A percentile compares a stretch with the other conserved stretches of the same genome.
phyloP scores from a whole-genome alignment of 2,797 vertebrate species.

The Otus scops region DNA sequence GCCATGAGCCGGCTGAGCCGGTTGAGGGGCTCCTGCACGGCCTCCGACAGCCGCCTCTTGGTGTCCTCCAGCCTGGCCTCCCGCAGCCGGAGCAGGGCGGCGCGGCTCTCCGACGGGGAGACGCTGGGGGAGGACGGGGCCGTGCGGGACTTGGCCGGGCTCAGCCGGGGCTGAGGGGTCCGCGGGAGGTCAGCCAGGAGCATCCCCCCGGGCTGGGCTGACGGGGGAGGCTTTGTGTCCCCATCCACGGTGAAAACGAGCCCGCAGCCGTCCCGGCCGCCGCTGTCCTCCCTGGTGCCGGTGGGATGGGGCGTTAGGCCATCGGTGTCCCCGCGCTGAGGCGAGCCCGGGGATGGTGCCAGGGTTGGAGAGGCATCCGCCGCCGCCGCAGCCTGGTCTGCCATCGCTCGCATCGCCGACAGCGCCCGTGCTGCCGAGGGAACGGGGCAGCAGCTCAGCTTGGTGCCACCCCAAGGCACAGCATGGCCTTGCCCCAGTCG shows the following conservation, averaged over 20 bases:
- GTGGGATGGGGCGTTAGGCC: not conserved
- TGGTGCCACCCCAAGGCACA: not conserved
- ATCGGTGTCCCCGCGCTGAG: not conserved
- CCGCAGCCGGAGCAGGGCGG: constrained; percentile 83
- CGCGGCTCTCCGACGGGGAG: constrained; percentile 80
- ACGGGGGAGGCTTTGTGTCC: constrained; percentile 50
- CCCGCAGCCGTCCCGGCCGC: constrained; percentile 73
- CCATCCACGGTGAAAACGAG: constrained; percentile 74
- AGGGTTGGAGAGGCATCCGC: not conserved
- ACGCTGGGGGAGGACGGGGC: constrained; percentile 84
- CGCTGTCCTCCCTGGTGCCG: constrained; percentile 43
- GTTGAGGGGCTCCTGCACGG: constrained; percentile 86
- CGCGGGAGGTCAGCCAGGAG: constrained; percentile 41
- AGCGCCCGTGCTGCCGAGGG: not conserved
- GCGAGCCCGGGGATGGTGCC: not conserved
- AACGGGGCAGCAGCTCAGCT: not conserved
- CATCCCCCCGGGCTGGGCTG: constrained; percentile 43
- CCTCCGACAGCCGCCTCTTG: constrained; percentile 84
- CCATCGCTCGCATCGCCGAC: constrained; percentile 76
- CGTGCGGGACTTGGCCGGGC: constrained; percentile 85
- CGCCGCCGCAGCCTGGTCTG: constrained; percentile 52
- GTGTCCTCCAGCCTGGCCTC: constrained; percentile 86
- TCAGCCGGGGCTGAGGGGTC: constrained; percentile 76
- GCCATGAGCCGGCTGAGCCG: constrained; percentile 88
- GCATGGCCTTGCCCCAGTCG: accelerated